Percentiles rank a stretch among this genome's conserved stretches.
Conservation (phyloP, 92 coral and sea anemone genomes). For the Palythoa grandis region DNA sequence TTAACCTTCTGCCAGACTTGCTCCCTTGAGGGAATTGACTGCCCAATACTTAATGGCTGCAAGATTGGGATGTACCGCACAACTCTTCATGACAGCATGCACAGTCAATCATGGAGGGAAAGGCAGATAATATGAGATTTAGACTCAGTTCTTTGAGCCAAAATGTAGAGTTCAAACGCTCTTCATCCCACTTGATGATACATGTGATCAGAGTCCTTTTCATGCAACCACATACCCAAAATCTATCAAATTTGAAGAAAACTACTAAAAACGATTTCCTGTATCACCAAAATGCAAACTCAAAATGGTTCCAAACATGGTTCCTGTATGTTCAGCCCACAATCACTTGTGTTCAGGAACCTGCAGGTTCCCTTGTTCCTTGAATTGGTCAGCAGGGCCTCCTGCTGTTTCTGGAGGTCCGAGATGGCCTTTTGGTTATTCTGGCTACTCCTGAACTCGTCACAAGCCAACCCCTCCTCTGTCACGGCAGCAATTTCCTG, state of each 20-base stretch:
- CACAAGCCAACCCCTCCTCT: too few relatives aligned
- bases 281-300: too few relatives aligned
- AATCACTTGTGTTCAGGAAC: too few relatives aligned
- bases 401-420: too few relatives aligned
- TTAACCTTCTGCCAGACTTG: background rate
- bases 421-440: too few relatives aligned
- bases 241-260: too few relatives aligned
- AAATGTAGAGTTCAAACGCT: background rate
- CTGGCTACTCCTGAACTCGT: too few relatives aligned
- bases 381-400: constrained; percentile 31
- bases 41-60: background rate
- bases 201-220: background rate
- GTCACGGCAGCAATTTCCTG: too few relatives aligned
- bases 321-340: too few relatives aligned
- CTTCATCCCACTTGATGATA: background rate
- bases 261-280: too few relatives aligned
- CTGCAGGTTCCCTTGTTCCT: background rate
- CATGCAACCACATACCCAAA: background rate
- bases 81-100: background rate
- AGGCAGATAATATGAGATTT: background rate
- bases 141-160: background rate
- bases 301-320: too few relatives aligned
- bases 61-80: background rate
- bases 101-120: background rate
- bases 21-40: background rate